Evolutionary conservation across 2,113 vertebrate genomes (phyloP), one percentile per base, ranked within the genome.

Genomic region (Thalassarche chlororhynchos): DNA sequence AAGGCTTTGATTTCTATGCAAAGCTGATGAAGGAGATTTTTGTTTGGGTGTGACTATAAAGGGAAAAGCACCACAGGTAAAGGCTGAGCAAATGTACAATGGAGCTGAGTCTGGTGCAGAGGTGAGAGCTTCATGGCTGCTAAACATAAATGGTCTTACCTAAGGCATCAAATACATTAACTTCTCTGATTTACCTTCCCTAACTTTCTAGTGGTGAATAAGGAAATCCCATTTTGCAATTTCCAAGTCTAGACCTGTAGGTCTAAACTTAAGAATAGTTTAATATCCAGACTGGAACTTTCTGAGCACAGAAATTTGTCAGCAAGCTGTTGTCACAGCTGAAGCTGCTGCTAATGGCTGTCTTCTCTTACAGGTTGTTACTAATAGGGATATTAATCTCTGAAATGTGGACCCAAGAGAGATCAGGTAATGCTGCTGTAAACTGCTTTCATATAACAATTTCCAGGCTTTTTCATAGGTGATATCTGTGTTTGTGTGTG

Each of bases 1-100:
- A 23, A 5, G 19, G 3, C 0, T 74, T 75, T 89, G 6, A 1
- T 42, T 42, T 47, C 5, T 28, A 0, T 3, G 6, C 0, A 17
- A 38, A 11, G 2, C 2, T 54, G 9, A 3, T 21, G 21, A 61
- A 23, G 12, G 5, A 32, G 3, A 0, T 17, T 80, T 57, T 61
- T 51, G 23, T 61, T 61, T 70, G 8, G 34, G 28, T 76, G 4
- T 24, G 8, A 2, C 13, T 34, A 1, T 42, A 85, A 70, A 24
- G 4, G 4, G 5, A 66, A 65, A 78, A 64, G 3, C 2, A 17
- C 1, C 0, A 6, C 1, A 9, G 6, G 2, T 2, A 84, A 18
- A 31, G 13, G 2, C 40, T 57, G 14, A 62, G 8, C 3, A 47
- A 47, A 21, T 9, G 3, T 6, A 12, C 1, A 9, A 54, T 84